phyloP scores from a whole-genome alignment of 1,140 invertebrate genomes.

The Pseudomyrmex gracilis region DNA sequence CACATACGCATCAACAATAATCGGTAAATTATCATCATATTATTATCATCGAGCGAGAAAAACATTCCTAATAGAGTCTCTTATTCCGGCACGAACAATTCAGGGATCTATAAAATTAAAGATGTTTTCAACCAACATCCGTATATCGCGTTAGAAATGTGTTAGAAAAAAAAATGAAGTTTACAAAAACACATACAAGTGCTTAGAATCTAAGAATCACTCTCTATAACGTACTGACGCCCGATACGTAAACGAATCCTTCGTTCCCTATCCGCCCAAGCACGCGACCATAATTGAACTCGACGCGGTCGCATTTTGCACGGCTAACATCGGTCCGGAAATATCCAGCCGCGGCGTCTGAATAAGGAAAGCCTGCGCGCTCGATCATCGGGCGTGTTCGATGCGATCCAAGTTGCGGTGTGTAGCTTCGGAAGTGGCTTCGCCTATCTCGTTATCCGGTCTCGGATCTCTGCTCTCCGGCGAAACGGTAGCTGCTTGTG shows the following conservation, averaged over 20 bases:
- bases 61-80: slow-evolving; percentile 8
- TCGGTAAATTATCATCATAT: slow-evolving; percentile 33
- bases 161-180: not conserved
- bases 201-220: not conserved
- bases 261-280: not conserved
- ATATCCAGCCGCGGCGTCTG: slow-evolving; percentile 34
- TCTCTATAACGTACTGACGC: not conserved
- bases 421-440: slow-evolving; percentile 42
- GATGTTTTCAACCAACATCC: not conserved
- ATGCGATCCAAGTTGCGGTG: slow-evolving; percentile 41
- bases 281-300: slow-evolving; percentile 39
- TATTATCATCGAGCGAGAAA: slow-evolving; percentile 3
- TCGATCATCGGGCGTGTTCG: slow-evolving; percentile 54
- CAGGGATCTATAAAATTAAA: not conserved
- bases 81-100: not conserved
- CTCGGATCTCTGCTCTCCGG: slow-evolving; percentile 45
- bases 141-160: too few relatives aligned
- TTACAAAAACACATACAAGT: not conserved
- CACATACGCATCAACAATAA: slow-evolving; percentile 36
- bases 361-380: slow-evolving; percentile 1
- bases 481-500: slow-evolving; percentile 45
- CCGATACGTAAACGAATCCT: slow-evolving; percentile 25
- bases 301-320: slow-evolving; percentile 12
- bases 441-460: slow-evolving; percentile 57
- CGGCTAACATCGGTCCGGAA: slow-evolving; percentile 35